Conservation (phyloP, 2,113 vertebrate species). For the mouse (Mus musculus) region GRCm39 chr9:43506501-43507000, state of each 20-base stretch:
- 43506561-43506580: neutral
- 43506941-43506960: neutral
- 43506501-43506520: neutral
- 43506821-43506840: neutral
- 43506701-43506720: too few relatives aligned
- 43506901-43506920: neutral
- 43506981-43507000: too few relatives aligned
- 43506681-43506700: too few relatives aligned
- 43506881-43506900: neutral
- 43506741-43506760: too few relatives aligned
- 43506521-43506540: neutral
- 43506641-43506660: neutral
- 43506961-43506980: neutral
- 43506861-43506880: too few relatives aligned
- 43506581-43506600: neutral
- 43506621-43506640: neutral
- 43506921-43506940: neutral
- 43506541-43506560: neutral
- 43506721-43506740: neutral
- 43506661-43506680: neutral
- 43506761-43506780: neutral
- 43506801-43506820: neutral
- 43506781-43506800: conserved; percentile 38
- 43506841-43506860: neutral
- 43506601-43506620: neutral